Percentiles rank a stretch among this genome's conserved stretches.
phyloP scores from a whole-genome alignment of 2,888 invertebrate species.

The Autographa gamma region DNA sequence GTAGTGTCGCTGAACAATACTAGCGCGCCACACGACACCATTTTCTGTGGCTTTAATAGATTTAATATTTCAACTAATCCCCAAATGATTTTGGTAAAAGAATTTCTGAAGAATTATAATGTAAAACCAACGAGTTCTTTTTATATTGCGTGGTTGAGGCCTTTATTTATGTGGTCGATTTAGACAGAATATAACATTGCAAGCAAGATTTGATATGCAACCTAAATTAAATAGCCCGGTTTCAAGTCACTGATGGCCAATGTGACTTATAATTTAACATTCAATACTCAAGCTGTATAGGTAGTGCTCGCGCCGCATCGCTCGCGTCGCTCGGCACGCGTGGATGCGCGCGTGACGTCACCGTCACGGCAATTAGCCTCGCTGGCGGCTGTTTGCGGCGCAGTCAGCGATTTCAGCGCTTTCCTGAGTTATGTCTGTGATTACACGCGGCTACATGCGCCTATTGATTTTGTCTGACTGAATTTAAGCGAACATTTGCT shows the following conservation, averaged over 20 bases:
- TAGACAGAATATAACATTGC: too few species aligned
- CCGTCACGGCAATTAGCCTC: constrained; percentile 37
- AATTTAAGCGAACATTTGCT: constrained; percentile 22
- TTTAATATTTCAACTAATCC: not conserved
- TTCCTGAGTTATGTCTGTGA: constrained; percentile 28
- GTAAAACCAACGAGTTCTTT: too few species aligned
- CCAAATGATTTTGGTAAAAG: not conserved
- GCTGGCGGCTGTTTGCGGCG: constrained; percentile 29
- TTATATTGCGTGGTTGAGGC: too few species aligned
- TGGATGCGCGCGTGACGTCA: constrained; percentile 10
- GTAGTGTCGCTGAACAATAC: not conserved
- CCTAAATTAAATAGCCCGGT: too few species aligned
- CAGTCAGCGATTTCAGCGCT: constrained; percentile 37
- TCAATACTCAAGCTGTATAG: too few species aligned
- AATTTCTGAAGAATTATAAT: not conserved
- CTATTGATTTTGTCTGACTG: constrained; percentile 29
- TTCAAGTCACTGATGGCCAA: too few species aligned
- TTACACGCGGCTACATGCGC: constrained; percentile 19
- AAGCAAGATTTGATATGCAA: too few species aligned
- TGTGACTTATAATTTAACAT: too few species aligned
- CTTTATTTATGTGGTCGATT: too few species aligned
- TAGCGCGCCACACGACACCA: not conserved
- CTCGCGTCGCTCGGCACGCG: not conserved
- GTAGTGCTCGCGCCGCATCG: not conserved
- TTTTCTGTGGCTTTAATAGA: not conserved